Evolutionary conservation across 1,140 invertebrate species (phyloP), one percentile per base, ranked within the genome.

Genomic region (Vanessa atalanta): DNA sequence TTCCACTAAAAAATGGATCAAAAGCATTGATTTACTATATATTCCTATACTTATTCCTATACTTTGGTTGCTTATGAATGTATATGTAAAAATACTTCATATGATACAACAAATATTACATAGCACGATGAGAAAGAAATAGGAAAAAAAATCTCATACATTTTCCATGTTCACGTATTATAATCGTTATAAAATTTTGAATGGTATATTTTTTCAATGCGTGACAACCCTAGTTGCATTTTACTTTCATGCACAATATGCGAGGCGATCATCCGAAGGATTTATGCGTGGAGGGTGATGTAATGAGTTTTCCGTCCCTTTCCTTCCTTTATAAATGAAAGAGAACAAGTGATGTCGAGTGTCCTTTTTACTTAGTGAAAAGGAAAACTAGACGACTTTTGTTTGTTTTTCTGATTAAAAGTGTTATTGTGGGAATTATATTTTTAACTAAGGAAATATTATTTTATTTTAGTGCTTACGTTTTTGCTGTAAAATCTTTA

Each of bases 211-310:
- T 55, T 55, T 11, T 55, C 3, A n/a, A 13, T 13, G 4, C 12
- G 57, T 60, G 57, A 3, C 23, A 60, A 60, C 57, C 57, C 57
- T 61, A 61, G n/a, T 61, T 61, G 57, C 14, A 61, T 14, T 15
- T 57, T 37, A 61, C 23, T 37, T 61, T 61, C 57, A 61, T 61
- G 57, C 57, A 61, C 57, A 61, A 61, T 61, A 61, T 61, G 57
- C 31, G 26, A 23, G 14, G 57, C 57, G 57, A 61, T 61, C 57
- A 61, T 37, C 13, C 57, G 57, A 37, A 61, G 57, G 23, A 61
- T 61, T 31, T 61, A 61, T 61, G 57, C 57, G 57, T 37, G 26
- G 55, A 61, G 57, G 57, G 57, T 61, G 57, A 61, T 37, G 26
- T 61, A 61, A 61, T 61, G 57, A 61, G 57, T 15, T 37, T 13